Evolutionary conservation across 2,797 vertebrate species (phyloP).

Genomic region (Leontopithecus rosalia): DNA sequence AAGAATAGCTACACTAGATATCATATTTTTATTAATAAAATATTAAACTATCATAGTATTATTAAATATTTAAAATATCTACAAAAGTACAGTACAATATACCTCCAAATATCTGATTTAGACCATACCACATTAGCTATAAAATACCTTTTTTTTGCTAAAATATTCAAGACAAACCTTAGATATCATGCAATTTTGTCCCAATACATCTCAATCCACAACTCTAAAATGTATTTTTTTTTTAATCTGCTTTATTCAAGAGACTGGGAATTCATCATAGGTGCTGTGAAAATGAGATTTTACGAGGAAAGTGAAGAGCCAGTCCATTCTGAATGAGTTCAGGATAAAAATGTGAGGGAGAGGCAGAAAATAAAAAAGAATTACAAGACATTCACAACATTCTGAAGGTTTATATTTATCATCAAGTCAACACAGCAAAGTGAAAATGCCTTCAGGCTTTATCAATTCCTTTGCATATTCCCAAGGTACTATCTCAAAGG

Average conservation of each 20-base stretch:
- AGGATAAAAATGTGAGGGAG: neutral
- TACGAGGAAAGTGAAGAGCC: neutral
- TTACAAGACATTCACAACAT: neutral
- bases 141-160: neutral
- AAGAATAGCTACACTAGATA: neutral
- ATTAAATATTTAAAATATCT: neutral
- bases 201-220: neutral
- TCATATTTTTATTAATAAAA: neutral
- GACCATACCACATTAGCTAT: neutral
- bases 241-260: neutral
- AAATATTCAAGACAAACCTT: conserved; percentile 35
- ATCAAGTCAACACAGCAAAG: conserved; percentile 8
- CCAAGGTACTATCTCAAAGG: conserved; percentile 58
- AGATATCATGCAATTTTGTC: neutral
- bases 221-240: neutral
- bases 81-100: neutral
- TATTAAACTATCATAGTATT: neutral
- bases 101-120: neutral
- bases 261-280: neutral
- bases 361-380: neutral
- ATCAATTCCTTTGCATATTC: conserved; percentile 61
- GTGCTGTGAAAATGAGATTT: neutral
- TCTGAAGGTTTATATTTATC: conserved; percentile 38
- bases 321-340: conserved; percentile 4
- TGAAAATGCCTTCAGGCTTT: conserved; percentile 59